phyloP scores from a whole-genome alignment of 1,140 invertebrate genomes.

The Luehdorfia chinensis region DNA sequence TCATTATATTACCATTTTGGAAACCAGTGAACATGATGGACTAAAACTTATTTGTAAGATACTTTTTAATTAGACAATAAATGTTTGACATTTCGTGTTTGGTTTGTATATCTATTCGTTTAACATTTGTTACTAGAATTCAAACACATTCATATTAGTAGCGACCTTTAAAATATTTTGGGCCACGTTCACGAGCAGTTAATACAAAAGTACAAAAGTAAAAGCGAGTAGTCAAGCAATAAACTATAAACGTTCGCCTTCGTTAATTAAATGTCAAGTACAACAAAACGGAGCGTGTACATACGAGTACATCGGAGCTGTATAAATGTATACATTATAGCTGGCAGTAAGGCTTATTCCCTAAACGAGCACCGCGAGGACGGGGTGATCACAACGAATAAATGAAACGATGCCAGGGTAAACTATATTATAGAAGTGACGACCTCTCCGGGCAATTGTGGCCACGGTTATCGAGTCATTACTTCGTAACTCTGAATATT shows the following conservation, averaged over 20 bases:
- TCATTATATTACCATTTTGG: no score
- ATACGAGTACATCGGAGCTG: not conserved
- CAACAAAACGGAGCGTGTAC: not conserved
- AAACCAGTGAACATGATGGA: no score
- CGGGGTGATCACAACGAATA: not conserved
- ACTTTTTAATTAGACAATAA: no score
- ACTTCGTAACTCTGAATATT: no score
- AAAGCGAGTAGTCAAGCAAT: not conserved
- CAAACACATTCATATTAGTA: no score
- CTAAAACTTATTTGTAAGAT: no score
- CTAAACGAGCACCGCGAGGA: not conserved
- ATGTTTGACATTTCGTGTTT: no score
- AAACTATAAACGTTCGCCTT: not conserved
- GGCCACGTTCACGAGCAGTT: not conserved
- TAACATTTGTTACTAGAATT: no score
- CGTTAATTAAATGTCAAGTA: slow-evolving; percentile 10
- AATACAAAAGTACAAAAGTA: not conserved
- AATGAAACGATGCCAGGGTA: not conserved
- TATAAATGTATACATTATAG: slow-evolving; percentile 7
- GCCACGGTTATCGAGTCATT: no score
- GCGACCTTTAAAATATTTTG: no score
- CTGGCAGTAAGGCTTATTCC: slow-evolving; percentile 6
- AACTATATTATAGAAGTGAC: not conserved
- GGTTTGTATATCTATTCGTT: no score
- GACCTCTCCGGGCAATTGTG: not conserved